Evolutionary conservation across 1,140 invertebrate genomes (phyloP), one percentile per base, ranked within the genome.

Genomic region (Telenomus remus): DNA sequence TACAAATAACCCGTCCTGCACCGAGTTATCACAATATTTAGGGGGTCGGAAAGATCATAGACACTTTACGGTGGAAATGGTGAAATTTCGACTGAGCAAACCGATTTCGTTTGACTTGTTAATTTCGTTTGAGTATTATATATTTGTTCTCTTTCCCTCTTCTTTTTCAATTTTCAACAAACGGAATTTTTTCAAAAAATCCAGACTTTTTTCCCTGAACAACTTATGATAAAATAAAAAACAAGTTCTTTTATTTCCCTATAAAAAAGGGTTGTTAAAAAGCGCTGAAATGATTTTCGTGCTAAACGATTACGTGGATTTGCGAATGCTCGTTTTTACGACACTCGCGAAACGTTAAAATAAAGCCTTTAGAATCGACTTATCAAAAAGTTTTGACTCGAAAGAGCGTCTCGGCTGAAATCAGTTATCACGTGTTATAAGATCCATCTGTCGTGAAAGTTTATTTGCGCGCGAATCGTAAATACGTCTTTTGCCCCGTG

Each of bases 401-500:
- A 51, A 43, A 27, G 27, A 50, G 6, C 16, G 43, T 47, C 19
- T 44, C 13, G 12, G 51, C 57, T 35, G 55, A 63, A 69, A 66
- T 64, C 64, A 63, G 53, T 69, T 68, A 74, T 74, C 63, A 56
- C 53, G 48, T 46, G 65, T 76, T 70, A 68, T 57, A 72, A 33
- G 65, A 74, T 76, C 71, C 69, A 69, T 68, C 54, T 54, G 69
- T 39, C 66, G 54, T 57, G 61, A 69, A 70, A 72, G 53, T 57
- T 74, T 71, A 68, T 61, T 64, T 64, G 65, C 60, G 65, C 60
- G 55, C 53, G 51, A 57, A 59, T 76, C 61, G 49, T 65, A 60
- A 73, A 68, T 61, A 61, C 61, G 50, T 57, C 56, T 68, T 35
- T 60, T 35, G 44, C 53, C 14, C 43, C 39, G 35, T 54, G 49